phyloP scores from a whole-genome alignment of 2,797 vertebrate genomes.

The Chelon auratus region DNA sequence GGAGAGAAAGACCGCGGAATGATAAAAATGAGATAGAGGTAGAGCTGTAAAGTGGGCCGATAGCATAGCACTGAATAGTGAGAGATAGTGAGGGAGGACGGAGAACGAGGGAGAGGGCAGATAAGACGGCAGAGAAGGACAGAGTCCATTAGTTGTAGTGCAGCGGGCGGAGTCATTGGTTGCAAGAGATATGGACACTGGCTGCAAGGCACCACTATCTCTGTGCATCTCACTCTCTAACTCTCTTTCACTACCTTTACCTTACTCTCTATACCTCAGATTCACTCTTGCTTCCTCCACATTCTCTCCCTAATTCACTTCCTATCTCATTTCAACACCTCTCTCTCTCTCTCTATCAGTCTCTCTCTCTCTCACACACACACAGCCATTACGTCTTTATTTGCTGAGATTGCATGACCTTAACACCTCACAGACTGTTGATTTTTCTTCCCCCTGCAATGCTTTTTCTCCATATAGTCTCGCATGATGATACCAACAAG shows the following conservation, averaged over 20 bases:
- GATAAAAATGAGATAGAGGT: conserved; percentile 63
- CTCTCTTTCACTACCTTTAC: conserved; percentile 55
- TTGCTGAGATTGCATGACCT: conserved; percentile 76
- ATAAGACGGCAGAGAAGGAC: conserved; percentile 73
- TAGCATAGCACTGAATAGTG: conserved; percentile 38
- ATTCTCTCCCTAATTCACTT: too few species aligned
- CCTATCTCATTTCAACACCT: background rate
- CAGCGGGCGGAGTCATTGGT: conserved; percentile 70
- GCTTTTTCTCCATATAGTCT: conserved; percentile 55
- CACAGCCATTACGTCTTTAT: conserved; percentile 71
- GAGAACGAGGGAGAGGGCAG: conserved; percentile 49
- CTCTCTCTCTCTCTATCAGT: conserved; percentile 59
- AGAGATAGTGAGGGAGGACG: conserved; percentile 48
- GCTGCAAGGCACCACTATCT: conserved; percentile 74
- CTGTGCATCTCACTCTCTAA: conserved; percentile 65
- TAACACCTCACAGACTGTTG: conserved; percentile 57
- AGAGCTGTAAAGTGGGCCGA: conserved; percentile 60
- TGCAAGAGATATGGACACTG: conserved; percentile 74
- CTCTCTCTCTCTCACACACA: conserved; percentile 48
- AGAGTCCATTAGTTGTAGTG: conserved; percentile 75
- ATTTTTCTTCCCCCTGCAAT: conserved; percentile 30
- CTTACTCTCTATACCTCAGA: conserved; percentile 51
- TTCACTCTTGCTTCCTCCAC: conserved; percentile 23
- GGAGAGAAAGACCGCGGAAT: conserved; percentile 17
- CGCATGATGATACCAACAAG: conserved; percentile 56